These are phyloP conservation scores for Ceryle rudis DNA, from an alignment of 2,797 vertebrate species.

Conservation along the genomic window DNA sequence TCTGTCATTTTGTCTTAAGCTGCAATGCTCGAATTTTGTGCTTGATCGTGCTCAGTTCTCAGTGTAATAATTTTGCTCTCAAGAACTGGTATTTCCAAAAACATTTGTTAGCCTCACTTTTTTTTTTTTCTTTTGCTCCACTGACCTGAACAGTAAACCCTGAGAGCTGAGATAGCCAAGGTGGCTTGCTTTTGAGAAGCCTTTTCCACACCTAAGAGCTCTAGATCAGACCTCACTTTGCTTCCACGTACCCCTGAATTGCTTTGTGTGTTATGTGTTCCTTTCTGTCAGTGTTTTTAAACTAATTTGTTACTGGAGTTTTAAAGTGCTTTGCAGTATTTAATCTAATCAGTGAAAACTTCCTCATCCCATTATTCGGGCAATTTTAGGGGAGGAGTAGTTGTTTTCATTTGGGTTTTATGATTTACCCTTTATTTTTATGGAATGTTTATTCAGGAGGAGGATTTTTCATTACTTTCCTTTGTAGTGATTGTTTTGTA, in stretches of 20 bases:
- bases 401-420: constrained; percentile 72
- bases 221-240: constrained; percentile 26
- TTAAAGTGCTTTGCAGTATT: constrained; percentile 72
- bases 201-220: not conserved
- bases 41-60: not conserved
- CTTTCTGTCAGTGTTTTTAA: constrained; percentile 40
- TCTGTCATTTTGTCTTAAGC: constrained; percentile 2
- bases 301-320: constrained; percentile 61
- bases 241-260: not conserved
- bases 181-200: not conserved
- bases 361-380: constrained; percentile 62
- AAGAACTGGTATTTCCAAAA: not conserved
- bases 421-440: constrained; percentile 74
- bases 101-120: constrained; percentile 18
- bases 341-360: constrained; percentile 77
- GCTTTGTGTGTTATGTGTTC: not conserved
- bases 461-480: constrained; percentile 71
- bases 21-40: not conserved
- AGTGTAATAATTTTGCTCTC: not conserved
- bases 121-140: constrained; percentile 13
- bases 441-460: constrained; percentile 70
- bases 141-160: not conserved
- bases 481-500: constrained; percentile 77
- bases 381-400: constrained; percentile 66
- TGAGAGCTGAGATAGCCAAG: not conserved